Percentiles rank a stretch among this genome's conserved stretches.
phyloP scores from a whole-genome alignment of 2,888 invertebrate species.

The Brachyptera putata region DNA sequence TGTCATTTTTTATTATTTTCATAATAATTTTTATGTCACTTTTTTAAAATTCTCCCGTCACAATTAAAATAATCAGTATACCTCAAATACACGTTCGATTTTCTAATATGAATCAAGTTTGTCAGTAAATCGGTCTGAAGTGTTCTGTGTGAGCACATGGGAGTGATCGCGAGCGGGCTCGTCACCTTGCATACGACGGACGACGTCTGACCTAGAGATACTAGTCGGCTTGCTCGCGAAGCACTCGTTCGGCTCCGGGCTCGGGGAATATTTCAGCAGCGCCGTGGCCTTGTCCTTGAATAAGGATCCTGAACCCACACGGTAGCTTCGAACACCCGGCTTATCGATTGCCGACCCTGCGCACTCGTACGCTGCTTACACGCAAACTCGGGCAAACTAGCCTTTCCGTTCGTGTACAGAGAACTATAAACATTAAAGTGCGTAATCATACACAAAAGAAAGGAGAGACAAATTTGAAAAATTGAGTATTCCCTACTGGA shows the following conservation, averaged over 20 bases:
- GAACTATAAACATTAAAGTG: no score
- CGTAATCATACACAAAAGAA: no score
- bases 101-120: no score
- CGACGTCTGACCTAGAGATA: constrained; percentile 25
- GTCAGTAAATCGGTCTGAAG: not conserved
- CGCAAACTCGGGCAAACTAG: not conserved
- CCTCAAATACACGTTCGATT: no score
- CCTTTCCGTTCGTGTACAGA: no score
- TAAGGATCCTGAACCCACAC: constrained; percentile 47
- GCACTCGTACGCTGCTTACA: not conserved
- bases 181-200: constrained; percentile 1
- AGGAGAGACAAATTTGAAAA: no score
- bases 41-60: no score
- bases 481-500: no score
- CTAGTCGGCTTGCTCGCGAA: constrained; percentile 5
- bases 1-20: no score
- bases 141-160: not conserved
- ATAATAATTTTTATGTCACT: no score
- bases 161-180: not conserved
- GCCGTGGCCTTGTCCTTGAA: constrained; percentile 40
- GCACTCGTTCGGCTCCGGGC: constrained; percentile 21
- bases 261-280: constrained; percentile 25
- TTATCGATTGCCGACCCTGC: constrained; percentile 46
- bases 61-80: no score
- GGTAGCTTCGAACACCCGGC: constrained; percentile 38